Base-by-base conservation (phyloP, 1,140 invertebrate species). In the Lepidurus apus region DNA sequence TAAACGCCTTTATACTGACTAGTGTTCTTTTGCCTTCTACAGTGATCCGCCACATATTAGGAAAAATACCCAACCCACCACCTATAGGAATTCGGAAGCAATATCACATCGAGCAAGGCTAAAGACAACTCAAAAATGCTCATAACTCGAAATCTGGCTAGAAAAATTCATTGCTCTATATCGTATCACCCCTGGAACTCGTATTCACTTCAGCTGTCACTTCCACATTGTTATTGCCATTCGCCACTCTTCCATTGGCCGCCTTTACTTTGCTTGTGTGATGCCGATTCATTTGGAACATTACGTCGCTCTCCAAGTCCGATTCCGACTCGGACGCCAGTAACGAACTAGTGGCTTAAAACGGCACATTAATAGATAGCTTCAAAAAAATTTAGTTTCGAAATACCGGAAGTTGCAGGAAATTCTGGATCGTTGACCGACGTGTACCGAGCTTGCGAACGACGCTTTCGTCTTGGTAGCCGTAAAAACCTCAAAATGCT, bases 391-490 rank as follows among this genome's bases (percentile, higher is more conserved):
- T 21, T 43, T 2, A 77, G 47, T 42, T 34, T 53, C 47, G 13
- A 65, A 78, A 78, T 76, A 77, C 26, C 65, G 8, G 78, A 26
- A 73, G 75, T 74, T 13, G 73, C 43, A 26, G 75, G 11, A 8
- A 47, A 44, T 44, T 79, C 78, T 0, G 78, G 73, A 74, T 75
- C 73, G 21, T 74, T 45, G 17, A 79, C 26, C 0, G 78, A 74
- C 17, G 78, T 75, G 45, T 79, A 79, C 8, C 78, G 78, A 26
- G 74, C 42, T 26, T 43, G 45, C 9, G 44, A 45, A 74, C 78
- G 73, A 42, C 78, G 78, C 73, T 75, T 74, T 7, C 53, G 53
- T 44, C 47, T 74, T 43, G 78, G 44, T 17, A 73, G 42, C 24
- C 42, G n/a, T 45, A 43, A 45, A 13, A 43, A 44, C 21, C 78